A percentile compares a stretch with the other conserved stretches of the same genome.
phyloP scores from a whole-genome alignment of 2,113 vertebrate genomes.

The Erythrolamprus reginae region DNA sequence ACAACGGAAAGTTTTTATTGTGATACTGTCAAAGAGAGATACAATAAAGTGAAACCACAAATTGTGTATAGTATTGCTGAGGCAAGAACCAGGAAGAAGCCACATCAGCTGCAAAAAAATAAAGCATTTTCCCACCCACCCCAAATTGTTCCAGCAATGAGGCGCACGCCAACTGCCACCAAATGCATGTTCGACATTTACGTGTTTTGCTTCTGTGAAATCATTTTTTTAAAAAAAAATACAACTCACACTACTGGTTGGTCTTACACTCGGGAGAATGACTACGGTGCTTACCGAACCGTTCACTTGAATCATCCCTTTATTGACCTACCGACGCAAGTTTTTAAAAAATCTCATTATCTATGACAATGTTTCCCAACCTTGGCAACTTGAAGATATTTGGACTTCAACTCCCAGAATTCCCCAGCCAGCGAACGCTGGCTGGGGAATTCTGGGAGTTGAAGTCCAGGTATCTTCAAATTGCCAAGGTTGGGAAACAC shows the following conservation, averaged over 20 bases:
- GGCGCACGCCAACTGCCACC: conserved; percentile 71
- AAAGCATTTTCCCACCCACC: conserved; percentile 32
- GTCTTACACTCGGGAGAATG: conserved; percentile 27
- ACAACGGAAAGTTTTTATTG: conserved; percentile 86
- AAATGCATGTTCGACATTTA: conserved; percentile 74
- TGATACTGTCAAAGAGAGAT: conserved; percentile 80
- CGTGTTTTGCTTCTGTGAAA: conserved; percentile 58
- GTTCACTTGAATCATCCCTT: conserved; percentile 30
- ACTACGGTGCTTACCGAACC: background rate
- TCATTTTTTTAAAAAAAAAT: background rate
- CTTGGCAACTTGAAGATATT: too few species aligned
- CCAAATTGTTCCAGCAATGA: conserved; percentile 63
- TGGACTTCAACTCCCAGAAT: too few species aligned
- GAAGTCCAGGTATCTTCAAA: too few species aligned
- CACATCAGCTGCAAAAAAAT: conserved; percentile 75
- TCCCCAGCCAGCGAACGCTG: too few species aligned
- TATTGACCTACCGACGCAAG: background rate
- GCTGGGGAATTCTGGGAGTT: too few species aligned
- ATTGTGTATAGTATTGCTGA: conserved; percentile 80
- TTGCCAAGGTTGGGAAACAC: too few species aligned
- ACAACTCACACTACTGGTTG: conserved; percentile 30
- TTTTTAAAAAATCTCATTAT: background rate
- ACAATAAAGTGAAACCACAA: conserved; percentile 89
- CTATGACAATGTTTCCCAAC: too few species aligned
- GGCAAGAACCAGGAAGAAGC: conserved; percentile 75